Evolutionary conservation across 2,113 vertebrate genomes (phyloP).

Genomic region (Neogale vison): DNA sequence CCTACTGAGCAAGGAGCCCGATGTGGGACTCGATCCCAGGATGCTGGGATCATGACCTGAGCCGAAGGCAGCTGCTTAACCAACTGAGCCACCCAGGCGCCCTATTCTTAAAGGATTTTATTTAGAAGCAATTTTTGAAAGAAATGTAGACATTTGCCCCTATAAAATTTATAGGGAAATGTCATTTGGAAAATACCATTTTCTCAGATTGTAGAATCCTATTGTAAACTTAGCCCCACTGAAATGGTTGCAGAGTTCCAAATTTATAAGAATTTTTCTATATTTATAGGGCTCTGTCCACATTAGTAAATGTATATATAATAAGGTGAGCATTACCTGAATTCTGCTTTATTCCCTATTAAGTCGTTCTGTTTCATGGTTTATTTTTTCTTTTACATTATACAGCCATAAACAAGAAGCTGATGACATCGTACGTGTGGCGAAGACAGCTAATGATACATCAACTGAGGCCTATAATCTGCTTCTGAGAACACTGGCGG

Average conservation of each 20-base stretch:
- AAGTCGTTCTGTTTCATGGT: background rate
- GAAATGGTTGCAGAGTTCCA: slow-evolving; percentile 6
- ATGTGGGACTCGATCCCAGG: too few relatives aligned
- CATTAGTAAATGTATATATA: background rate
- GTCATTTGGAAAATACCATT: background rate
- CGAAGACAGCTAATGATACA: slow-evolving; percentile 95
- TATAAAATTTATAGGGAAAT: background rate
- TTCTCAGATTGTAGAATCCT: background rate
- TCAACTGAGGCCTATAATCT: slow-evolving; percentile 93
- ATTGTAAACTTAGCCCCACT: background rate
- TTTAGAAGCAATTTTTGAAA: slow-evolving; percentile 11
- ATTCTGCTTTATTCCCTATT: background rate
- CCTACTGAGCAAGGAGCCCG: too few relatives aligned
- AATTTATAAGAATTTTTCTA: background rate
- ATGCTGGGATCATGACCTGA: too few relatives aligned
- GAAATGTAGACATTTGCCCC: background rate
- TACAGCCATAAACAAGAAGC: slow-evolving; percentile 95
- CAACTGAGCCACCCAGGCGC: too few relatives aligned
- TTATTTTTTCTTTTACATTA: slow-evolving; percentile 27
- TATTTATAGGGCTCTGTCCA: background rate
- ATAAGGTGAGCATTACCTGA: background rate
- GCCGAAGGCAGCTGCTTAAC: too few relatives aligned
- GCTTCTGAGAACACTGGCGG: slow-evolving; percentile 91
- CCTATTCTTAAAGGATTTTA: background rate
- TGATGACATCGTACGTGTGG: slow-evolving; percentile 94